Evolutionary conservation across 2,888 invertebrate genomes (phyloP).

Genomic region (Lasioglossum leucozonium): DNA sequence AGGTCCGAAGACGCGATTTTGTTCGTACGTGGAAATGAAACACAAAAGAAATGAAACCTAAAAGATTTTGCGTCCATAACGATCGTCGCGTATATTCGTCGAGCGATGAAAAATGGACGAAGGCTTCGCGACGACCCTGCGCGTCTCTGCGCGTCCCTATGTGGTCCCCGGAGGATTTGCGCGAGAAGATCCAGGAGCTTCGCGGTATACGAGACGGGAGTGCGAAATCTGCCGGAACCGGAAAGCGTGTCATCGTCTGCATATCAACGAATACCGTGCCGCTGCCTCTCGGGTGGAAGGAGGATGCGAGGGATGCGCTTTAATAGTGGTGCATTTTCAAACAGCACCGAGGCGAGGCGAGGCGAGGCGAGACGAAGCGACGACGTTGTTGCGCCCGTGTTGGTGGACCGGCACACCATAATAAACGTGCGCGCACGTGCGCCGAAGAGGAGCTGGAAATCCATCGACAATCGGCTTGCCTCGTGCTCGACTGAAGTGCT

Average conservation of each 20-base stretch:
- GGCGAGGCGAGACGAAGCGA: background rate
- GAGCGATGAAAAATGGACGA: slow-evolving; percentile 71
- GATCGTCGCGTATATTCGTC: slow-evolving; percentile 63
- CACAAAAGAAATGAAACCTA: no score
- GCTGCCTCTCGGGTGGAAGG: slow-evolving; percentile 28
- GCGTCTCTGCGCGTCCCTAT: slow-evolving; percentile 50
- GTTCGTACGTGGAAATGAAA: no score
- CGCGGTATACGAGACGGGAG: slow-evolving; percentile 72
- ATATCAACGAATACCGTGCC: slow-evolving; percentile 74
- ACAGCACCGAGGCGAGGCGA: slow-evolving; percentile 28
- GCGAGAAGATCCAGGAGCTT: slow-evolving; percentile 66
- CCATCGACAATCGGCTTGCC: slow-evolving; percentile 66
- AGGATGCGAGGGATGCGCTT: slow-evolving; percentile 65
- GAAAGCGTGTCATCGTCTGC: slow-evolving; percentile 77
- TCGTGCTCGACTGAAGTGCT: slow-evolving; percentile 55
- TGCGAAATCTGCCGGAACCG: slow-evolving; percentile 78
- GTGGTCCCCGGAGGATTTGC: slow-evolving; percentile 69
- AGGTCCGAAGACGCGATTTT: no score
- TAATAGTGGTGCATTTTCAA: slow-evolving; percentile 72
- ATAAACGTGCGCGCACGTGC: slow-evolving; percentile 28
- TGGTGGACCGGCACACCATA: slow-evolving; percentile 26
- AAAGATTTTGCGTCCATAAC: slow-evolving; percentile 55
- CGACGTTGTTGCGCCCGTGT: slow-evolving; percentile 20
- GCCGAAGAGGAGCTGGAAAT: slow-evolving; percentile 28
- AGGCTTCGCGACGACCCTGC: slow-evolving; percentile 31